Base-by-base conservation (phyloP, 2,888 invertebrate genomes). In the Drosophila neonasuta region DNA sequence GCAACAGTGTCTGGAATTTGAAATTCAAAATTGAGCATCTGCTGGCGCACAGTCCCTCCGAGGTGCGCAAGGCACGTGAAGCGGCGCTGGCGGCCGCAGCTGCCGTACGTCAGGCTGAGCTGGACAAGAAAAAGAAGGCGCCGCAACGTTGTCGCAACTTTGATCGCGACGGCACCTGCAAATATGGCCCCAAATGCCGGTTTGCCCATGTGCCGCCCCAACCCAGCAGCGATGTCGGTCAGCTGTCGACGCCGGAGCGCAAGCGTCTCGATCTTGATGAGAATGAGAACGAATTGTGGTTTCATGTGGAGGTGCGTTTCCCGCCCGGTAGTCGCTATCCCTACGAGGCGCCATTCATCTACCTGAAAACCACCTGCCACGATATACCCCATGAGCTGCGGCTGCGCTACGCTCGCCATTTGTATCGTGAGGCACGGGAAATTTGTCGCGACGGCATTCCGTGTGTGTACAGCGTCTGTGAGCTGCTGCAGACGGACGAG, bases 271-370 rank as follows among this genome's bases (percentile, higher is more conserved):
- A 74, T 48, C 36, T 83, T 30, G 89, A 82, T 51, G 82, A 84
- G 24, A 89, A 91, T 75, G 91, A 88, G 9, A 87, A 89, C 74
- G 90, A 76, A 70, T 92, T 91, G 88, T 89, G 90, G 80, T 93
- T 95, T 91, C 92, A 94, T 86, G 91, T 96, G 80, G 96, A 96
- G 92, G 92, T 96, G 78, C 92, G 96, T 75, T 96, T 96, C 91
- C 93, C 94, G 0, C 92, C 93, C 74, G 93, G 93, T 84, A 93
- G 93, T 56, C 92, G 92, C 51, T 96, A 96, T 90, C 96, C 96
- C 0, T 94, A 93, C 82, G 95, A 96, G 90, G 92, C 95, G 0
- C 96, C 96, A 0, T 91, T 94, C 65, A 92, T 96, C 69, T 95
- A 94, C 84, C 91, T 95, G 42, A 94, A 93, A 91, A 92, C 94